Evolutionary conservation across 1,140 invertebrate species (phyloP).

Genomic region (Meteorus sp.): DNA sequence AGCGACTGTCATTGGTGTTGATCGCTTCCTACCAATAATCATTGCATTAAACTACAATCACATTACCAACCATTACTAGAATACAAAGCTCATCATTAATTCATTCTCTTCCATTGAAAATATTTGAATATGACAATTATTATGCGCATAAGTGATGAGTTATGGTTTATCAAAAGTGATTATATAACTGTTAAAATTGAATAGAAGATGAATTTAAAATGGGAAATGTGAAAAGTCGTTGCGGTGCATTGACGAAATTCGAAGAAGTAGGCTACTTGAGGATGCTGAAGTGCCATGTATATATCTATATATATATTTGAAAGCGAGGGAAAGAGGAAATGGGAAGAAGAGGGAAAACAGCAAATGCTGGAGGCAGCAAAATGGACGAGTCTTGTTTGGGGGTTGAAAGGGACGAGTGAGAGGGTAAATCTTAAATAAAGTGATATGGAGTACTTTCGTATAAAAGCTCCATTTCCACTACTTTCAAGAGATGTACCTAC

Average conservation of each 20-base stretch:
- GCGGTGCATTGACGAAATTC: constrained; percentile 42
- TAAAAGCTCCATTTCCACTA: constrained; percentile 58
- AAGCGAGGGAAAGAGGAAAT: neutral
- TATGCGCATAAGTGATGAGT: too few species aligned
- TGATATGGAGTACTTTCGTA: constrained; percentile 62
- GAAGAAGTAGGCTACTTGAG: constrained; percentile 35
- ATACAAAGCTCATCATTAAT: too few species aligned
- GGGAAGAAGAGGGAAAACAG: constrained; percentile 23
- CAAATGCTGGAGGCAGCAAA: constrained; percentile 47
- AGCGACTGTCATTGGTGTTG: too few species aligned
- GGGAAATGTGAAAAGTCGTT: constrained; percentile 31
- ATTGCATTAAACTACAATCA: too few species aligned
- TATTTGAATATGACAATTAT: constrained; percentile 8
- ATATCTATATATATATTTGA: neutral
- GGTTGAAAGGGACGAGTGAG: constrained; percentile 58
- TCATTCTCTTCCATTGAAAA: too few species aligned
- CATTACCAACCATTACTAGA: too few species aligned
- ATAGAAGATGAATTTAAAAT: constrained; percentile 31
- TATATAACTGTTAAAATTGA: constrained; percentile 24
- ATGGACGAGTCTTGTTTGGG: constrained; percentile 61
- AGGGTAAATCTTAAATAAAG: constrained; percentile 62
- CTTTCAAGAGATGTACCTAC: constrained; percentile 10
- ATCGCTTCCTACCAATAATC: too few species aligned
- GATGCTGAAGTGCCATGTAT: constrained; percentile 28
- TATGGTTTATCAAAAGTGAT: constrained; percentile 10